Base-by-base conservation (phyloP, 37 sponge, comb jelly and placozoan genomes). In the Axinella damicornis region DNA sequence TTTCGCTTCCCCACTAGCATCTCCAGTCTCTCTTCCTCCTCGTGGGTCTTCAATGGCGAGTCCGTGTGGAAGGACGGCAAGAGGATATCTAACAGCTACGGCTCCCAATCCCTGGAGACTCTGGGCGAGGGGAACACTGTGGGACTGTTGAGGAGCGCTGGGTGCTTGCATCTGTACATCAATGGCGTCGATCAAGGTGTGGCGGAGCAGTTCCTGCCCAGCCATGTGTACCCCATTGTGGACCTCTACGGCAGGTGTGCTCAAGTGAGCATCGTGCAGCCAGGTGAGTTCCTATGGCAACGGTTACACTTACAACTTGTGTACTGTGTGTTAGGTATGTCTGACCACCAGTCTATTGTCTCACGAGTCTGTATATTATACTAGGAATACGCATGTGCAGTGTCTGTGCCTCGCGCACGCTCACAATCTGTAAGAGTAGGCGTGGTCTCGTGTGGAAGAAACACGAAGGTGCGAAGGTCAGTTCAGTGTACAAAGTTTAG, bases 191-290 rank as follows among this genome's bases (percentile, higher is more conserved):
- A 78, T 11, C 30, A 40, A 46, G 79, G 65, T 12, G 65, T 78
- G 65, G 79, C 65, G 21, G 38, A 20, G 1, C 0, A 22, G 11
- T 35, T 34, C 4, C 24, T 78, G 14, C 65, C 79, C 16, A 16
- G 27, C 22, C 25, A 53, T 32, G 65, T 78, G 36, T 78, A 78
- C 30, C 65, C 53, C 16, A 37, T 78, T 61, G 79, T 62, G 21
- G 79, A 78, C 41, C 39, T 78, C 4, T 78, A 78, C 35, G 79
- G 79, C 13, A 63, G 46, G 65, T 78, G 79, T 63, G 22, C 41
- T 19, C 14, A 31, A 36, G 79, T 78, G 35, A 38, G 25, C 30
- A 66, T 66, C 28, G 1, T 24, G 24, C 67, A 66, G 28, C 67
- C 67, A 19, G 9, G 46, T 46, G 46, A 46, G 46, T 46, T 46